Evolutionary conservation across 2,797 vertebrate species (phyloP), one percentile per base, ranked within the genome.

Genomic region (Nasua narica): DNA sequence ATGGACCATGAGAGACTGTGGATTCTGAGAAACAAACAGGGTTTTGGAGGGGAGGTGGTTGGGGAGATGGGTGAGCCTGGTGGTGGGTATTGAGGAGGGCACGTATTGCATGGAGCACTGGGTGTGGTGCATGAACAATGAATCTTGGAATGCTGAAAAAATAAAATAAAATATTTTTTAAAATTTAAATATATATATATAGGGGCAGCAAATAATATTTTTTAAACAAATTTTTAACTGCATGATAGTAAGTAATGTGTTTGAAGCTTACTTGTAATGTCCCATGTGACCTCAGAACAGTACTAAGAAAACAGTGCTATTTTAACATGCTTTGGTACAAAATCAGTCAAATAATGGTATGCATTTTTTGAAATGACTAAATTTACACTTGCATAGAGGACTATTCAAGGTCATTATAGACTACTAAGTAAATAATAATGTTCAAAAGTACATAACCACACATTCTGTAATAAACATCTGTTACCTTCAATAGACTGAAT

Each of bases 231-330:
- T 46, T 72, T 72, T 72, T 72, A 72, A 46, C 40, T 43, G 97
- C 97, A 98, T 95, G 98, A 97, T 91, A 97, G 96, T 98, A 98
- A 99, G 98, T 98, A 98, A 98, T 97, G 97, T 97, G 97, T 98
- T 98, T 98, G 98, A 98, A 95, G 98, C 97, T 98, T 93, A 95
- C 97, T 98, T 98, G 94, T 96, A 98, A 98, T 98, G 97, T 93
- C 25, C 98, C 97, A 96, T 97, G 97, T 83, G 94, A 60, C 62
- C 97, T 97, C 97, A 98, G 97, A 98, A 96, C 69, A 85, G 88
- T 97, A 98, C 96, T 97, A 96, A 95, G 94, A 97, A 98, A 98
- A 97, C 98, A 98, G 97, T 97, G 96, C 96, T 76, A 87, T 98
- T 98, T 98, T 98, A 97, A 98, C 98, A 96, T 93, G 96, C 85